Evolutionary conservation across 2,888 invertebrate genomes (phyloP).

Genomic region (Micropterix aruncella): DNA sequence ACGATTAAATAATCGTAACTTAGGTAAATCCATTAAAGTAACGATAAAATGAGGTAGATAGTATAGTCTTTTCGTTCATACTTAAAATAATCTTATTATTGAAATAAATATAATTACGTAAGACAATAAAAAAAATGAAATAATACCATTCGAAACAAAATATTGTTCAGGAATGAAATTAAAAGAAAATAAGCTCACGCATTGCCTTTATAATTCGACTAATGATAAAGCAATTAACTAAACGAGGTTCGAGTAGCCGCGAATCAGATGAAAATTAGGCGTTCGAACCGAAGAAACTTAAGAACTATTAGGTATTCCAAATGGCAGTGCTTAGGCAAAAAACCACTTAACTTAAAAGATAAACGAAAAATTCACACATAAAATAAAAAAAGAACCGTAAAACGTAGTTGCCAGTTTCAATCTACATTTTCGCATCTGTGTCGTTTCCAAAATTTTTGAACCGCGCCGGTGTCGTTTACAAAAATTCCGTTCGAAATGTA

Average conservation of each 20-base stretch:
- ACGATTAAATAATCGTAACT: background rate
- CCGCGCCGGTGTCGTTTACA: constrained; percentile 4
- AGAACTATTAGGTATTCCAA: background rate
- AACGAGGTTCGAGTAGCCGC: too few species aligned
- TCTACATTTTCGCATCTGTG: constrained; percentile 9
- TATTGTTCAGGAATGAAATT: background rate
- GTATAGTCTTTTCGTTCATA: constrained; percentile 12
- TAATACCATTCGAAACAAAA: too few species aligned
- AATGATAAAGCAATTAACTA: too few species aligned
- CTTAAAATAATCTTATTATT: constrained; percentile 8
- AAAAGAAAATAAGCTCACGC: background rate
- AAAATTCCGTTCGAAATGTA: constrained; percentile 2
- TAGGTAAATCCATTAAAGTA: background rate
- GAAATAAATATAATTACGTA: constrained; percentile 3
- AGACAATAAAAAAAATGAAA: too few species aligned
- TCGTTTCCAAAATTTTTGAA: constrained; percentile 9
- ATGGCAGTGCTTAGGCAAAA: background rate
- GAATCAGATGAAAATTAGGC: too few species aligned
- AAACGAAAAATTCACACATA: background rate
- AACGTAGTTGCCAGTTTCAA: constrained; percentile 12
- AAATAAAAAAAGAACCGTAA: constrained; percentile 6
- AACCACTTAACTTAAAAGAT: background rate
- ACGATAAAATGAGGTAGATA: constrained; percentile 11
- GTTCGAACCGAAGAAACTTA: too few species aligned
- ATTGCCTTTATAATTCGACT: background rate